Conservation (phyloP, 2,113 vertebrate species). For the Coptodon rendalli region DNA sequence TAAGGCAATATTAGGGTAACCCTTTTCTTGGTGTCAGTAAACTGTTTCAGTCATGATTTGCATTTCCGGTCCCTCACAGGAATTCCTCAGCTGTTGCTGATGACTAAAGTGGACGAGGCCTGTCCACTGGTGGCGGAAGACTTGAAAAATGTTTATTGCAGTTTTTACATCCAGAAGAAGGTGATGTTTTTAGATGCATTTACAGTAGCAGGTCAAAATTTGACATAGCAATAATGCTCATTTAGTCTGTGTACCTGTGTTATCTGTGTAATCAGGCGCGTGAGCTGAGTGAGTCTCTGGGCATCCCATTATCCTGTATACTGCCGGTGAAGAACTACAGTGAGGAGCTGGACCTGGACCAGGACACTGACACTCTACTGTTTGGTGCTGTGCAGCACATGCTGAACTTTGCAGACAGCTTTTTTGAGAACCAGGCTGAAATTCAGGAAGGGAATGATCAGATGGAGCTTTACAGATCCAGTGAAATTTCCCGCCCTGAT, state of each 20-base stretch:
- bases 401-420: constrained; percentile 50
- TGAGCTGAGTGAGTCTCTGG: constrained; percentile 45
- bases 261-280: constrained; percentile 35
- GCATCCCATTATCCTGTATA: constrained; percentile 53
- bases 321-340: constrained; percentile 70
- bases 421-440: constrained; percentile 49
- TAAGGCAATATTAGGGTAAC: accelerated
- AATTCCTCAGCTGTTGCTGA: constrained; percentile 63
- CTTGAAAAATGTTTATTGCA: constrained; percentile 55
- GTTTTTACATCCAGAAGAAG: constrained; percentile 52
- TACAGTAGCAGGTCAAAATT: not conserved
- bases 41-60: not conserved
- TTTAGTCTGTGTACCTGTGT: not conserved
- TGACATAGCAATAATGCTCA: not conserved
- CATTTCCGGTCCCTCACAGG: constrained; percentile 7
- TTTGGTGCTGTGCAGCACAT: constrained; percentile 55
- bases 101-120: constrained; percentile 71
- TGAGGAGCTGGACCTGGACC: constrained; percentile 53
- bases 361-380: constrained; percentile 48
- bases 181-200: constrained; percentile 9
- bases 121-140: constrained; percentile 51
- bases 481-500: not conserved
- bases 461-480: constrained; percentile 9
- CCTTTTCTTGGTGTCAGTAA: not conserved
- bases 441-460: not conserved